A percentile compares a stretch with the other conserved stretches of the same genome.
Conservation (phyloP, 2,797 vertebrate species). For the Cyprinodon diabolis region DNA sequence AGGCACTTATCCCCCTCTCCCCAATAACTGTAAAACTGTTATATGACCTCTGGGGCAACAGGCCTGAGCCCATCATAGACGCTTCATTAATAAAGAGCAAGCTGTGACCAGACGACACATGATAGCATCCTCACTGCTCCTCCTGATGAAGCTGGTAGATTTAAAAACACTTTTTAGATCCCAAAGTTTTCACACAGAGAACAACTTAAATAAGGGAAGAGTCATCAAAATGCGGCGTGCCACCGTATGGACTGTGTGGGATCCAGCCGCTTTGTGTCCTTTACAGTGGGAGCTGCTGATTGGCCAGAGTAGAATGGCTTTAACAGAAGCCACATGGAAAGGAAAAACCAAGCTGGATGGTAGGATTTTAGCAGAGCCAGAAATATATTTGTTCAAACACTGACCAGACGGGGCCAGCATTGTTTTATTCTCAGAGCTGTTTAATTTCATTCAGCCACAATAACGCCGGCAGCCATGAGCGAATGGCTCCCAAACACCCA, state of each 20-base stretch:
- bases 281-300: conserved; percentile 66
- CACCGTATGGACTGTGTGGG: conserved; percentile 31
- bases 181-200: conserved; percentile 20
- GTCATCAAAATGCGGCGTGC: conserved; percentile 35
- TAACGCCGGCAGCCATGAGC: conserved; percentile 54
- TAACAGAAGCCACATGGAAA: conserved; percentile 77
- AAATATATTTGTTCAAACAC: conserved; percentile 68
- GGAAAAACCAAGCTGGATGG: conserved; percentile 37
- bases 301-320: conserved; percentile 48
- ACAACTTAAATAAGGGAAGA: conserved; percentile 28
- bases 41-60: conserved; percentile 57
- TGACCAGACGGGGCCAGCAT: conserved; percentile 80
- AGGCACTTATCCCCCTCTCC: conserved; percentile 65
- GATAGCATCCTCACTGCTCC: conserved; percentile 48
- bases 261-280: conserved; percentile 42
- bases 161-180: conserved; percentile 44
- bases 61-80: conserved; percentile 59
- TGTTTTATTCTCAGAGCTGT: conserved; percentile 76
- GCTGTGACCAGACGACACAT: conserved; percentile 46
- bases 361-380: conserved; percentile 51
- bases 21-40: conserved; percentile 73
- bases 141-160: conserved; percentile 23
- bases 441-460: conserved; percentile 72
- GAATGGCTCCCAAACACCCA: conserved; percentile 65
- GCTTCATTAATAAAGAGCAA: conserved; percentile 73